phyloP scores from a whole-genome alignment of 2,113 vertebrate genomes.

The Gallinago undulata region DNA sequence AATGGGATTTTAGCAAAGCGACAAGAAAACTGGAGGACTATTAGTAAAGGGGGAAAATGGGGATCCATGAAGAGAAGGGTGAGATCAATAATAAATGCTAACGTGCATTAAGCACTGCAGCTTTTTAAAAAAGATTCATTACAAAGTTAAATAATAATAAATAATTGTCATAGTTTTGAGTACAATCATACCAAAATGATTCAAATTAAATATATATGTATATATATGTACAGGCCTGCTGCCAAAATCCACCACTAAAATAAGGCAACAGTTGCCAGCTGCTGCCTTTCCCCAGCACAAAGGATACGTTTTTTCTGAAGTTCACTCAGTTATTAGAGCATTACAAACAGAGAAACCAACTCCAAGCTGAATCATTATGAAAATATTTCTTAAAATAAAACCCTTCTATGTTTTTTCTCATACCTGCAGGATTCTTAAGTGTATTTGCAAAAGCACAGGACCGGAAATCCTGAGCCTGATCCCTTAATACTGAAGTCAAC shows the following conservation, averaged over 20 bases:
- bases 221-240: not conserved
- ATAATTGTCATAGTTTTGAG: not conserved
- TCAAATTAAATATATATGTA: not conserved
- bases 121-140: not conserved
- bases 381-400: not conserved
- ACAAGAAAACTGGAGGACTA: not conserved
- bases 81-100: not conserved
- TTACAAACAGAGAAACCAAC: not conserved
- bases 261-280: not conserved
- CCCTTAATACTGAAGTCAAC: conserved; percentile 15
- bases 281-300: not conserved
- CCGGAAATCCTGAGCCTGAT: conserved; percentile 21
- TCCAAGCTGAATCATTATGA: not conserved
- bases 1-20: not conserved
- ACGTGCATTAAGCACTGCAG: not conserved
- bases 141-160: conserved; percentile 16
- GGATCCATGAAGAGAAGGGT: not conserved
- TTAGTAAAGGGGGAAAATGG: not conserved
- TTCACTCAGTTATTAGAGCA: not conserved
- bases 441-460: not conserved
- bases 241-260: not conserved
- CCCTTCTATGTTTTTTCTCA: not conserved
- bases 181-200: not conserved
- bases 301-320: not conserved
- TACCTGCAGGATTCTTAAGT: conserved; percentile 1